Base-by-base conservation (phyloP, 2,797 vertebrate species). In the Arremon aurantiirostris region DNA sequence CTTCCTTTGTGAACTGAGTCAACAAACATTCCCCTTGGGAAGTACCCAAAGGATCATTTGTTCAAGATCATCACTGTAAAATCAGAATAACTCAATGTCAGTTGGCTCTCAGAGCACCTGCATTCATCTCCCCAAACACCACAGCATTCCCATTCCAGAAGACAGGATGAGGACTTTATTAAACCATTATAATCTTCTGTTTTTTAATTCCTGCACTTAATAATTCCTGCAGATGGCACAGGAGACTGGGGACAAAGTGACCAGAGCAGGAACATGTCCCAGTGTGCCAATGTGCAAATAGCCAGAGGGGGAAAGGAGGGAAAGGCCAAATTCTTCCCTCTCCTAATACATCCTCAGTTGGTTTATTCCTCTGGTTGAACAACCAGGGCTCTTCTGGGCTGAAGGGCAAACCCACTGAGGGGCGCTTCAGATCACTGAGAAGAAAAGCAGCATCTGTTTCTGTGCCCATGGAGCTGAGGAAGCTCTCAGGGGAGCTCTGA, bases 1-100 rank as follows among this genome's bases (percentile, higher is more conserved):
- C 96, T 97, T 97, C 96, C 96, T 97, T 95, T 97, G 83, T 96
- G 94, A 97, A 93, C 59, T 6, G 27, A 97, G 94, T 96, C 97
- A 97, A 97, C 97, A 98, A 98, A 97, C 88, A 90, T 71, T 72
- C 94, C 95, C 87, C 94, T 97, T 97, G 96, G 95, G 95, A 97
- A 91, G 95, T 95, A 97, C 97, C 97, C 97, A 97, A 96, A 95
- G 70, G 86, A 89, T 89, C 95, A 97, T 94, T 95, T 96, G 92
- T 73, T 96, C 14, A 4, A 96, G 93, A 55, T 61, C 80, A 87
- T 66, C 83, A 65, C 86, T 91, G 72, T 88, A 96, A 96, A 97
- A 95, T 88, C 85, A 95, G 83, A 97, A 94, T 84, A 94, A 93
- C 63, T 96, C 89, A 65, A 61, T 76, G 95, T 78, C 96, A 93